A percentile compares a stretch with the other conserved stretches of the same genome.
Conservation (phyloP, 2,797 vertebrate species). For the Sciurus vulgaris region DNA sequence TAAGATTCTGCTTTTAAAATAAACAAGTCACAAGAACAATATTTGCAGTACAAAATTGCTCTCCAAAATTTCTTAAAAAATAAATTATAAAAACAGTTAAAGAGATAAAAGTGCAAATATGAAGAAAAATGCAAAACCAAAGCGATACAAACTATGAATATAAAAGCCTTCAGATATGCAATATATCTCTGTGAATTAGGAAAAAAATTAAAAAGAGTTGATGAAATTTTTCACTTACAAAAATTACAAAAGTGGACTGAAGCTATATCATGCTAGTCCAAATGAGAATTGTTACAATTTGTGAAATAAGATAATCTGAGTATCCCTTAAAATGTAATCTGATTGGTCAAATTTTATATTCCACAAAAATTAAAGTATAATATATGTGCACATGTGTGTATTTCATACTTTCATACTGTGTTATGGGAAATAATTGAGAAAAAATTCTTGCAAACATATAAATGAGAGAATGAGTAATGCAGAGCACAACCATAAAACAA, state of each 20-base stretch:
- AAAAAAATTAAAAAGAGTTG: not conserved
- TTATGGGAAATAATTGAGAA: not conserved
- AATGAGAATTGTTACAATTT: not conserved
- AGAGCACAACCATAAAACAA: not conserved
- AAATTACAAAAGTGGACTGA: not conserved
- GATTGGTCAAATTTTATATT: not conserved
- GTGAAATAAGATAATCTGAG: not conserved
- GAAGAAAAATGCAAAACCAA: not conserved
- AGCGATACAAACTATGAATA: not conserved
- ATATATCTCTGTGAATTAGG: not conserved
- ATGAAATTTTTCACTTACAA: conserved; percentile 5
- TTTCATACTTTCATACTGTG: not conserved
- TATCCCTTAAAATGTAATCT: not conserved
- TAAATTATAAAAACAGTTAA: not conserved
- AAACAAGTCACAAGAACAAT: not conserved
- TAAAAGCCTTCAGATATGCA: not conserved
- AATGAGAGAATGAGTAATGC: not conserved
- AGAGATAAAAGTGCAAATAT: not conserved
- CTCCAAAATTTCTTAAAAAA: not conserved
- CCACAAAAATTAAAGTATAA: not conserved
- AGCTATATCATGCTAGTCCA: not conserved
- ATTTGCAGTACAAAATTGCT: not conserved
- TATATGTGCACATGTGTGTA: not conserved
- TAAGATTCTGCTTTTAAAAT: not conserved
- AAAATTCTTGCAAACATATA: not conserved